A percentile compares a stretch with the other conserved stretches of the same genome.
Conservation (phyloP, 1,140 invertebrate genomes). For the Rhagoletis pomonella region DNA sequence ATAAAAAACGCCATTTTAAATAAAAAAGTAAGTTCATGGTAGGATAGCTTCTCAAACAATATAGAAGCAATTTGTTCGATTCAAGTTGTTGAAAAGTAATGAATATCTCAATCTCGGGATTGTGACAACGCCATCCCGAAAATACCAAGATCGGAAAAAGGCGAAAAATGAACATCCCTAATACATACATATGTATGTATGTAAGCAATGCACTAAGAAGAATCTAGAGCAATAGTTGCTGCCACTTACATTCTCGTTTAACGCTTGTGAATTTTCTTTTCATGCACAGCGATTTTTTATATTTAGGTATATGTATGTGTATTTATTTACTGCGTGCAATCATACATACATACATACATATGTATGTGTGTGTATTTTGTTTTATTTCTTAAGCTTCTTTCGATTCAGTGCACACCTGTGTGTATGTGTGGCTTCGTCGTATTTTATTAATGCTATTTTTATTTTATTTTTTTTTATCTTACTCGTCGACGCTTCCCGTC, state of each 20-base stretch:
- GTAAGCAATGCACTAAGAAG: neutral
- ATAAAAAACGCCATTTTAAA: too few relatives aligned
- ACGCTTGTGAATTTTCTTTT: neutral
- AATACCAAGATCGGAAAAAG: too few relatives aligned
- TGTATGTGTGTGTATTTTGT: too few relatives aligned
- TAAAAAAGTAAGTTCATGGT: too few relatives aligned
- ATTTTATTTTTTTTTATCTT: neutral
- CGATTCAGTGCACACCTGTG: neutral
- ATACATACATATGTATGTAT: neutral
- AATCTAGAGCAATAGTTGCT: conserved; percentile 34
- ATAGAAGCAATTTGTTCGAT: too few relatives aligned
- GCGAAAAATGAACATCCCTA: too few relatives aligned
- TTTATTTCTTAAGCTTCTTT: neutral
- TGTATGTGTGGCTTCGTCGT: neutral
- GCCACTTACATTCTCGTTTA: neutral
- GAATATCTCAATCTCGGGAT: too few relatives aligned
- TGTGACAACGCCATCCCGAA: too few relatives aligned
- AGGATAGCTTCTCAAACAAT: too few relatives aligned
- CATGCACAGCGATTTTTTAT: neutral
- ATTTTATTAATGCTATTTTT: neutral
- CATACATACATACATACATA: neutral
- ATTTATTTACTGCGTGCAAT: neutral
- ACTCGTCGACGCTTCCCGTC: too few relatives aligned
- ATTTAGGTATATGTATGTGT: neutral
- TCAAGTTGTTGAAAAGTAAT: too few relatives aligned